Base-by-base conservation (phyloP, 1,140 invertebrate genomes). In the Diachasma alloeum region DNA sequence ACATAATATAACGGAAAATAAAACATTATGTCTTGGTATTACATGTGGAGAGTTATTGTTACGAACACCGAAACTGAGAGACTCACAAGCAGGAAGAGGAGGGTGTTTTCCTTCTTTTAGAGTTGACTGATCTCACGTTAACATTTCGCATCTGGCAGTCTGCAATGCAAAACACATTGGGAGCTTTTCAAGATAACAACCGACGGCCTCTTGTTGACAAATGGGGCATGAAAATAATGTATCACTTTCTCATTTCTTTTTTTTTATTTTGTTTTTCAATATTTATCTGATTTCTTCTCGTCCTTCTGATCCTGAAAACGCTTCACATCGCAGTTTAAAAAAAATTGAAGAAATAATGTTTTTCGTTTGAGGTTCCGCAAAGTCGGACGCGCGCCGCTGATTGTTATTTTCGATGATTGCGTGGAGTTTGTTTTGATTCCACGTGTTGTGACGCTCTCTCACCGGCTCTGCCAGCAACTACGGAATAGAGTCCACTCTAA, bases 81-180 rank as follows among this genome's bases (percentile, higher is more conserved):
- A 93, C 92, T 92, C 92, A 93, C 92, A 92, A 93, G 92, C 92
- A 93, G 90, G 92, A 91, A 91, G 92, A 91, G 87, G 92, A 91
- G 89, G 92, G 89, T 90, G 91, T 90, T 92, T 92, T 92, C 91
- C 92, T 93, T 92, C 92, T 90, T 91, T 93, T 93, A 91, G 90
- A 90, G 92, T 92, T 92, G 91, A 93, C 92, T 92, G 92, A 92
- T 92, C 92, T 93, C 91, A 92, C 92, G 91, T 93, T 93, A 92
- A 93, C 92, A 93, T 93, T 93, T 91, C 92, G 92, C 92, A 92
- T 92, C 91, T 93, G 92, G 92, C 91, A 93, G 92, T 93, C 92
- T 93, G 92, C 92, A 93, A 93, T 92, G 91, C 85, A 90, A 90
- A 90, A 89, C 87, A 88, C 83, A 89, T 89, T 88, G 87, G 87